A percentile compares a stretch with the other conserved stretches of the same genome.
Evolutionary conservation across 2,888 invertebrate species (phyloP).

Genomic region (Gymnocheta viridis): DNA sequence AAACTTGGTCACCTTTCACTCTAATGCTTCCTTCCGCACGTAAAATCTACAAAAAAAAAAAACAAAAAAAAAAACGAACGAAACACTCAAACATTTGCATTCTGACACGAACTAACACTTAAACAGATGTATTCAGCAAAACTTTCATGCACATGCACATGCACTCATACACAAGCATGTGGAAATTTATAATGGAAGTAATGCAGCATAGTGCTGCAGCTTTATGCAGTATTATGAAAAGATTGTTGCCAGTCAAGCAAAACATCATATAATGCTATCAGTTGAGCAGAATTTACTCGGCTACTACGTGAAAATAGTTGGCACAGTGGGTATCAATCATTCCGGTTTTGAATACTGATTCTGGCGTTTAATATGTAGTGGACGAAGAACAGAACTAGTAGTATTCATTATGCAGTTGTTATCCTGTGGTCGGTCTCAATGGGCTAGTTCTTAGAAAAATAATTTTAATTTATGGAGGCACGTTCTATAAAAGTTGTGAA

Average conservation of each 20-base stretch:
- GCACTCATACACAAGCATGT: neutral
- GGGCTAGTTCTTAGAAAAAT: no score
- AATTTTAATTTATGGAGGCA: no score
- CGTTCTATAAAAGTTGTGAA: no score
- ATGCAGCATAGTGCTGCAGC: conserved; percentile 59
- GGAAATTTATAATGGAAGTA: conserved; percentile 56
- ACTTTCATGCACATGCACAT: conserved; percentile 7
- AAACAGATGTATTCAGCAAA: conserved; percentile 2
- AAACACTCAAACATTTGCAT: conserved; percentile 28
- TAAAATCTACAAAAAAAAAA: conserved; percentile 36
- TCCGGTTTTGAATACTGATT: no score
- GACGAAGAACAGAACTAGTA: no score
- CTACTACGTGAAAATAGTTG: conserved; percentile 38
- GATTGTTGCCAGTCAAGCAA: conserved; percentile 64
- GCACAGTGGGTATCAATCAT: conserved; percentile 4
- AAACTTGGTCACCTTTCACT: conserved; percentile 70
- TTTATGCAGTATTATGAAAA: conserved; percentile 63
- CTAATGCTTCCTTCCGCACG: conserved; percentile 66
- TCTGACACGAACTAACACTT: conserved; percentile 21
- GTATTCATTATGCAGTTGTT: no score
- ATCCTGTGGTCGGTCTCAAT: no score
- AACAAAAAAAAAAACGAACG: neutral
- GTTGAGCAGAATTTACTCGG: conserved; percentile 38
- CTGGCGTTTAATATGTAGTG: no score
- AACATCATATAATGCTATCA: conserved; percentile 62